These are phyloP conservation scores for Channa maculata DNA, from an alignment of 2,113 vertebrate genomes.

Conservation along the genomic window DNA sequence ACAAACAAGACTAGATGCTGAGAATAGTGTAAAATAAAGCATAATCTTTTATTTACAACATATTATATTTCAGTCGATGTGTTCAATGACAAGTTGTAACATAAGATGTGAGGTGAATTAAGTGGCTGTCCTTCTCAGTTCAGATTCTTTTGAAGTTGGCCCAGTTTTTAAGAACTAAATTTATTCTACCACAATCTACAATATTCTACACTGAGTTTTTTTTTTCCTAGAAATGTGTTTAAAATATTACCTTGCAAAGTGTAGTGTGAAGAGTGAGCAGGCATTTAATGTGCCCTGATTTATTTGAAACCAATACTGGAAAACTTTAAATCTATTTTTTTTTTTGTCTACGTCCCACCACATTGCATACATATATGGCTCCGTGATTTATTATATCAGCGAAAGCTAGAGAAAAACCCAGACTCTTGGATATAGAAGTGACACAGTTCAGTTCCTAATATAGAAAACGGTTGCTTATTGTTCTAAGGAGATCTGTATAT, in stretches of 20 bases:
- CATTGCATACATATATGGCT: constrained; percentile 43
- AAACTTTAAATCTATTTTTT: constrained; percentile 72
- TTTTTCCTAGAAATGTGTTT: neutral
- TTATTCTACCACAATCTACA: constrained; percentile 11
- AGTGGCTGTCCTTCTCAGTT: neutral
- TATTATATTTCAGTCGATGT: neutral
- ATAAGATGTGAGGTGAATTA: neutral
- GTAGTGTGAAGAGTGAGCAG: neutral
- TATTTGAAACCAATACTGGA: constrained; percentile 57
- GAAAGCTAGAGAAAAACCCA: neutral
- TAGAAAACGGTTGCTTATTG: constrained; percentile 12
- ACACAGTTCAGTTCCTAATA: constrained; percentile 28
- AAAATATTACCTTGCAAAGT: too few relatives aligned
- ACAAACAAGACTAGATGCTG: neutral
- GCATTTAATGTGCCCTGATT: constrained; percentile 37
- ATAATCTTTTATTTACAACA: neutral
- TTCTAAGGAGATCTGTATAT: constrained; percentile 1
- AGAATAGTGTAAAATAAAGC: neutral
- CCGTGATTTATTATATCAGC: constrained; percentile 53
- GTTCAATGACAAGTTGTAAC: neutral
- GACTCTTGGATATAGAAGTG: constrained; percentile 17
- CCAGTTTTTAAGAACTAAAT: neutral
- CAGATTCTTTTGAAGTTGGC: neutral
- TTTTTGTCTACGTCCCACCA: constrained; percentile 54
- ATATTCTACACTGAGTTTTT: neutral